Base-by-base conservation (phyloP, 1,140 invertebrate species). In the Brachionus rubens region DNA sequence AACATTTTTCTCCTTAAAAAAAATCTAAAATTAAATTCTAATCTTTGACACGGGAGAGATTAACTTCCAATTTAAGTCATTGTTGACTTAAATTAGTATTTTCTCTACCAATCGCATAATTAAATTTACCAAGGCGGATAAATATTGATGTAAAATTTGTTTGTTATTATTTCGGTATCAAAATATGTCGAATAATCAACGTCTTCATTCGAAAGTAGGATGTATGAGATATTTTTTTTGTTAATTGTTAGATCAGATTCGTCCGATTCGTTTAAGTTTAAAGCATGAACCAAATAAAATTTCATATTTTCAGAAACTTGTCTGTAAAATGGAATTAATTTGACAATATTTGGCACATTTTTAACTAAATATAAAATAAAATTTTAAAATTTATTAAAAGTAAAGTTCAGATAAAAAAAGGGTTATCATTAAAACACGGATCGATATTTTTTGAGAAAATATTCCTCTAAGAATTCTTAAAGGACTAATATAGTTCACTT, bases 1-100 rank as follows among this genome's bases (percentile, higher is more conserved):
- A 65, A 19, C 21, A 65, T 41, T 65, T 65, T 65, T 26, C 59
- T 41, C 54, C 54, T 59, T 54, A 56, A 56, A 33, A 28, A 28
- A 9, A 33, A 19, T 19, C 33, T 36, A 33, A 41, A 16, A 36
- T 0, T n/a, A 30, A 59, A 21, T 41, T 33, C 1, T 19, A 4
- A 9, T 1, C 36, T n/a, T n/a, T n/a, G n/a, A n/a, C n/a, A n/a
- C n/a, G n/a, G n/a, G n/a, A n/a, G n/a, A n/a, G n/a, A n/a, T n/a
- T n/a, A n/a, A n/a, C n/a, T n/a, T n/a, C n/a, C n/a, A n/a, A n/a
- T n/a, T n/a, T n/a, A n/a, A n/a, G n/a, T n/a, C n/a, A n/a, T n/a
- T n/a, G n/a, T n/a, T n/a, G n/a, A n/a, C n/a, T n/a, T n/a, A n/a
- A n/a, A n/a, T n/a, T n/a, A n/a, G n/a, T n/a, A n/a, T n/a, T n/a